These are phyloP conservation scores for Suncus etruscus DNA, from an alignment of 2,113 vertebrate genomes.

Conservation along the genomic window DNA sequence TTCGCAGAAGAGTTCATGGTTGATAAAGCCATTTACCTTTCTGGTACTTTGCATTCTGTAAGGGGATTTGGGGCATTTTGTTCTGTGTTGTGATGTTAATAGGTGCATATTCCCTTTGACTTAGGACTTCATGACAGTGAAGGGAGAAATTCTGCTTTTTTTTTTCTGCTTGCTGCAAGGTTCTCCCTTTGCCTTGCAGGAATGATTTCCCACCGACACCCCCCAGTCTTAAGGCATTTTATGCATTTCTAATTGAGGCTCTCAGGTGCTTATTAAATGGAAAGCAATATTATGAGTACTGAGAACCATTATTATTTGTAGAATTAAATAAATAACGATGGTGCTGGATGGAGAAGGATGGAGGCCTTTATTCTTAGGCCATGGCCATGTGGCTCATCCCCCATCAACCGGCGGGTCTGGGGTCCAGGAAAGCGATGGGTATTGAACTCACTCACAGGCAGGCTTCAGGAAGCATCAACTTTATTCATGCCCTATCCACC, in stretches of 20 bases:
- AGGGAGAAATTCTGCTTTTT: conserved; percentile 61
- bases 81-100: conserved; percentile 83
- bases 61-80: conserved; percentile 76
- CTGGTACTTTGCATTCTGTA: conserved; percentile 89
- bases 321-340: too few relatives aligned
- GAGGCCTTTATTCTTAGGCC: too few relatives aligned
- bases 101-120: conserved; percentile 75
- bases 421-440: too few relatives aligned
- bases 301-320: conserved; percentile 66
- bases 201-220: conserved; percentile 54
- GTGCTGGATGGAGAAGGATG: too few relatives aligned
- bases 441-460: too few relatives aligned
- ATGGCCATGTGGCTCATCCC: too few relatives aligned
- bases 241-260: conserved; percentile 69
- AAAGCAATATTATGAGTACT: conserved; percentile 71
- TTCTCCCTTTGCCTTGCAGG: not conserved
- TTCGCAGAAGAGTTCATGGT: conserved; percentile 95
- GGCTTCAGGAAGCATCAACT: too few relatives aligned
- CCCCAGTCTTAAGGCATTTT: conserved; percentile 53
- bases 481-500: too few relatives aligned
- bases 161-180: not conserved
- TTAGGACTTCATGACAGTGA: conserved; percentile 48
- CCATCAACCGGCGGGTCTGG: too few relatives aligned
- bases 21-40: conserved; percentile 95
- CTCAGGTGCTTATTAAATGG: conserved; percentile 69